phyloP scores from a whole-genome alignment of 2,797 vertebrate genomes.

The Hippopotamyrus pictus region DNA sequence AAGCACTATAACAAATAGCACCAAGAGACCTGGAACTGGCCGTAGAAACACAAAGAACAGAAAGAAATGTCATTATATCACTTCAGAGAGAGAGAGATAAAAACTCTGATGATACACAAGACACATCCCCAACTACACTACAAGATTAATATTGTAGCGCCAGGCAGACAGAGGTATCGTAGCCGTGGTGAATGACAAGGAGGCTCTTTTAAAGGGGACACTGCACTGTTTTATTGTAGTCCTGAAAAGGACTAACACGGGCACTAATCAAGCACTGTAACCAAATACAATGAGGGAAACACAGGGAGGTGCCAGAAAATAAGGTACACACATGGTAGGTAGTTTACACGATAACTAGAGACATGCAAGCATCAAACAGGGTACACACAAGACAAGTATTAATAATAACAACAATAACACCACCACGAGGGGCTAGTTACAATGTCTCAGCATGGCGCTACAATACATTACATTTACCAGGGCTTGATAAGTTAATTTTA shows the following conservation, averaged over 20 bases:
- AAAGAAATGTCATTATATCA: conserved; percentile 2
- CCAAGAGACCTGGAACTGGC: neutral
- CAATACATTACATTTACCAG: neutral
- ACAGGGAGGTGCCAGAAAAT: neutral
- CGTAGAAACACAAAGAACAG: neutral
- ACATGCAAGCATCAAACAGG: neutral
- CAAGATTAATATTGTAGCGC: neutral
- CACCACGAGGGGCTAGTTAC: neutral
- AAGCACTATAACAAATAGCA: neutral
- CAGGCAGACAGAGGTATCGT: neutral
- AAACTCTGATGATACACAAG: neutral
- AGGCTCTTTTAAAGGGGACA: neutral
- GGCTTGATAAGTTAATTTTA: neutral
- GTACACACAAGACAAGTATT: neutral
- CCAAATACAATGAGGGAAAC: neutral
- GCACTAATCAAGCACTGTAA: neutral
- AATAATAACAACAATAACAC: neutral
- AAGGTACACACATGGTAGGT: neutral
- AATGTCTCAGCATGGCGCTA: neutral
- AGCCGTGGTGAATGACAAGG: neutral
- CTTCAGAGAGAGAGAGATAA: conserved; percentile 4
- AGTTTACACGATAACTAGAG: neutral
- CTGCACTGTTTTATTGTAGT: neutral
- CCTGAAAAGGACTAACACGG: neutral
- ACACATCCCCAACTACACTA: neutral